Evolutionary conservation across 2,113 vertebrate species (phyloP).

Genomic region (Prunella himalayana): DNA sequence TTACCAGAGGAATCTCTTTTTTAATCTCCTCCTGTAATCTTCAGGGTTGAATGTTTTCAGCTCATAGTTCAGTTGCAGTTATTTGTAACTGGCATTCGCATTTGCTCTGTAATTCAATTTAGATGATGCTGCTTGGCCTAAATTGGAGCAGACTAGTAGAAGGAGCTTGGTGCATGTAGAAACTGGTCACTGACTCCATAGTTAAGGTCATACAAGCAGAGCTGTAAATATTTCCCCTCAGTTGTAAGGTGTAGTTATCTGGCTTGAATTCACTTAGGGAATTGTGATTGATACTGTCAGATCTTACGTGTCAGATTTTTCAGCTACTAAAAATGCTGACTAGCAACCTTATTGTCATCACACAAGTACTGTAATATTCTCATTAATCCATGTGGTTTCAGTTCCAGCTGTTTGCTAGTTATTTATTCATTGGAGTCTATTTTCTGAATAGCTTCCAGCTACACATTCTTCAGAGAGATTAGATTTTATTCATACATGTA

Average conservation of each 20-base stretch:
- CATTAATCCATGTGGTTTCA: constrained; percentile 5
- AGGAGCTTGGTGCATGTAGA: background rate
- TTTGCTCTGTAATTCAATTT: constrained; percentile 49
- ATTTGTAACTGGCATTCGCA: constrained; percentile 24
- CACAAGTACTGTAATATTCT: constrained; percentile 10
- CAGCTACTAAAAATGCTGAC: background rate
- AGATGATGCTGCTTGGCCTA: constrained; percentile 26
- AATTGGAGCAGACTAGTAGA: constrained; percentile 43
- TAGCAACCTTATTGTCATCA: background rate
- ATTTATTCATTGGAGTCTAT: constrained; percentile 15
- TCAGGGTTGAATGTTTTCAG: constrained; percentile 17
- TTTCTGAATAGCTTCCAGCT: constrained; percentile 41
- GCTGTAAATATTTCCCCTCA: background rate
- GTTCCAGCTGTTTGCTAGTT: constrained; percentile 44
- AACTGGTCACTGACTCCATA: background rate
- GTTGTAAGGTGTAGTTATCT: background rate
- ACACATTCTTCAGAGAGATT: constrained; percentile 30
- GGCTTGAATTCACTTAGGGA: background rate
- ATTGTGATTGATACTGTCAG: background rate
- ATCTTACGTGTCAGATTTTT: background rate
- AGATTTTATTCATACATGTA: constrained; percentile 67
- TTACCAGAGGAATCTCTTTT: background rate
- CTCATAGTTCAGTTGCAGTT: background rate
- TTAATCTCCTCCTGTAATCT: background rate
- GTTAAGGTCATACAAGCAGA: background rate